Conservation (phyloP, 2,113 vertebrate species). For the Myxocyprinus asiaticus region DNA sequence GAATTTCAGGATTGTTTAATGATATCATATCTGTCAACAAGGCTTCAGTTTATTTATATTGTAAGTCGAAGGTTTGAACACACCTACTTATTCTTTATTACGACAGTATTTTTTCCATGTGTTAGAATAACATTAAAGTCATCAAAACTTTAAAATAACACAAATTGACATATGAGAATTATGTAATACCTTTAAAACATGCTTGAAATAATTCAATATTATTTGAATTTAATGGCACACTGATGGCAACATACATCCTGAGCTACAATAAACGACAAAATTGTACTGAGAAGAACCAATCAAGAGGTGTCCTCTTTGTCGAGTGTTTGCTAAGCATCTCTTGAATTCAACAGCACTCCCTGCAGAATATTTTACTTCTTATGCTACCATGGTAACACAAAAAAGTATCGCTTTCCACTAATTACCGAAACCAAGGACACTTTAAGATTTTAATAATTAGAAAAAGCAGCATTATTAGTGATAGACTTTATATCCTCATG, state of each 20-base stretch:
- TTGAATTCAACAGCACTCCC: not conserved
- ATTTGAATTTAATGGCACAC: too few relatives aligned
- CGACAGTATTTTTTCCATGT: too few relatives aligned
- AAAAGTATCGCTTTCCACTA: slow-evolving; percentile 35
- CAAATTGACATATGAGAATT: too few relatives aligned
- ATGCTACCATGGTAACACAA: slow-evolving; percentile 23
- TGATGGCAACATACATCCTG: not conserved
- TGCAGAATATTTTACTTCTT: slow-evolving; percentile 10
- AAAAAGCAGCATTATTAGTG: too few relatives aligned
- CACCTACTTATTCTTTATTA: too few relatives aligned
- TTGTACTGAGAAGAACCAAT: not conserved
- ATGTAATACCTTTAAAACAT: too few relatives aligned
- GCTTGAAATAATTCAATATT: too few relatives aligned
- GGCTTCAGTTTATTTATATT: not conserved
- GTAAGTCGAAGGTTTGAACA: too few relatives aligned
- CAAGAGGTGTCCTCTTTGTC: not conserved
- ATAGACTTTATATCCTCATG: too few relatives aligned
- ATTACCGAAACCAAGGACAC: not conserved
- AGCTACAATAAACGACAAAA: not conserved
- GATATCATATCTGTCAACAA: slow-evolving; percentile 65
- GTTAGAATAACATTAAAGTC: too few relatives aligned
- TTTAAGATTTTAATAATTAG: not conserved
- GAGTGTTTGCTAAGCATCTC: slow-evolving; percentile 3
- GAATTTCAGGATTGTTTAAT: slow-evolving; percentile 69
- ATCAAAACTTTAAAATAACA: too few relatives aligned